Evolutionary conservation across 2,888 invertebrate species (phyloP).

Genomic region (Ditula angustiorana): DNA sequence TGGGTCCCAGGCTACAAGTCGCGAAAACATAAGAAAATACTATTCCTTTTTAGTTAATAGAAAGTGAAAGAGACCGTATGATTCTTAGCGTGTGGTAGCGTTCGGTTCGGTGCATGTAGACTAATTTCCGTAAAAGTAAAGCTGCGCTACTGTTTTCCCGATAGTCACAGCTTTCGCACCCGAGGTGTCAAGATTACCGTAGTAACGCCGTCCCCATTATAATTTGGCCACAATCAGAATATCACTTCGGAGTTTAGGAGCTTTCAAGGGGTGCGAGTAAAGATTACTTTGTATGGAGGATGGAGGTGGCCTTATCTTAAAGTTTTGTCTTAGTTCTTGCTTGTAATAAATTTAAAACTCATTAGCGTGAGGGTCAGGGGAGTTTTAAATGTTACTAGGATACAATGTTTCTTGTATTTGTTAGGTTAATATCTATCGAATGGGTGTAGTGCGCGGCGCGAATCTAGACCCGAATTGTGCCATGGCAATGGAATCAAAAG

Average conservation of each 20-base stretch:
- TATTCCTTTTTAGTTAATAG: too few relatives aligned
- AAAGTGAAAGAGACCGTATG: too few relatives aligned
- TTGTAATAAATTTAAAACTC: constrained; percentile 40
- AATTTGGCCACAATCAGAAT: constrained; percentile 40
- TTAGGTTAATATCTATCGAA: too few relatives aligned
- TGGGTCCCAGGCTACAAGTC: too few relatives aligned
- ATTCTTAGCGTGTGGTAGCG: too few relatives aligned
- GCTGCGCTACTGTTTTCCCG: not conserved
- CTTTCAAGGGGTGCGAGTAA: constrained; percentile 71
- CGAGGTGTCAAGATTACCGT: constrained; percentile 22
- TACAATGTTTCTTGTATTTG: not conserved
- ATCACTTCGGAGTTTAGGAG: constrained; percentile 65
- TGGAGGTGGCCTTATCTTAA: constrained; percentile 73
- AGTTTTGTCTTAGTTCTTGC: constrained; percentile 62
- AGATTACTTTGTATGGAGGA: constrained; percentile 76
- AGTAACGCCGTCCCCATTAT: constrained; percentile 37
- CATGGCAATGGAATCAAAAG: too few relatives aligned
- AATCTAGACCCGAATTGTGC: too few relatives aligned
- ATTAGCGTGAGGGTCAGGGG: constrained; percentile 40
- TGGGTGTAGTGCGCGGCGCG: too few relatives aligned
- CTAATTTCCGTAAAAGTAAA: not conserved
- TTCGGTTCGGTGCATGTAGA: not conserved
- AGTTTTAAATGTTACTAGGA: constrained; percentile 22
- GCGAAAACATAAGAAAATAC: too few relatives aligned
- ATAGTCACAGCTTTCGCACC: constrained; percentile 15